phyloP scores from a whole-genome alignment of 2,797 vertebrate genomes.

The Xerus rutilus region DNA sequence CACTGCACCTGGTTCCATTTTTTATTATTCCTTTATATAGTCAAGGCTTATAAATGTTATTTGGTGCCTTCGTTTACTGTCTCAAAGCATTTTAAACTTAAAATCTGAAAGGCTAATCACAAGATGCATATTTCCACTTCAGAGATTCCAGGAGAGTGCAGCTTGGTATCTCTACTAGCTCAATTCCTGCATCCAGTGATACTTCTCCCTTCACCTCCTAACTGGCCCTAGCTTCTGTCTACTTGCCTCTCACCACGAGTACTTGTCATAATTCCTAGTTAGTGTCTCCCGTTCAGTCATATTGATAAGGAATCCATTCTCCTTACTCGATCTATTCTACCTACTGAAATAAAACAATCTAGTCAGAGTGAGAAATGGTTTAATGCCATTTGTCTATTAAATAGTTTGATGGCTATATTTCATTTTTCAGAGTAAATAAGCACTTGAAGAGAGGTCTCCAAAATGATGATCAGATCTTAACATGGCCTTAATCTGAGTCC shows the following conservation, averaged over 20 bases:
- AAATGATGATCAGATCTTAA: background rate
- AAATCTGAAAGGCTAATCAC: background rate
- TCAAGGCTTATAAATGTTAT: slow-evolving; percentile 2
- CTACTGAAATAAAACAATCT: background rate
- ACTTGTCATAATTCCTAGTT: background rate
- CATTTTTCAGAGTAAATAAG: background rate
- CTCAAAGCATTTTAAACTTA: slow-evolving; percentile 41
- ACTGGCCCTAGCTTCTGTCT: background rate
- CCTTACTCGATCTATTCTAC: background rate
- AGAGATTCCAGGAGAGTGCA: background rate
- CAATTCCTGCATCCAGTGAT: background rate
- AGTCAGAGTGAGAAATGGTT: slow-evolving; percentile 17
- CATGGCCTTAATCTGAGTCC: background rate
- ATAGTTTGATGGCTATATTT: background rate
- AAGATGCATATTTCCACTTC: background rate
- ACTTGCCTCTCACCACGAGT: background rate
- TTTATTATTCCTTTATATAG: background rate
- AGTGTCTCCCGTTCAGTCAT: background rate
- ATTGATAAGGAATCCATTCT: background rate
- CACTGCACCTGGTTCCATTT: background rate
- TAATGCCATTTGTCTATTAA: background rate
- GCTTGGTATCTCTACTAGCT: background rate
- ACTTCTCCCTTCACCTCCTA: background rate
- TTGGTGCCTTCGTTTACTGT: background rate
- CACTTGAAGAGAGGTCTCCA: background rate